Conservation (phyloP, 1,140 invertebrate species). For the Bombus superbus region DNA sequence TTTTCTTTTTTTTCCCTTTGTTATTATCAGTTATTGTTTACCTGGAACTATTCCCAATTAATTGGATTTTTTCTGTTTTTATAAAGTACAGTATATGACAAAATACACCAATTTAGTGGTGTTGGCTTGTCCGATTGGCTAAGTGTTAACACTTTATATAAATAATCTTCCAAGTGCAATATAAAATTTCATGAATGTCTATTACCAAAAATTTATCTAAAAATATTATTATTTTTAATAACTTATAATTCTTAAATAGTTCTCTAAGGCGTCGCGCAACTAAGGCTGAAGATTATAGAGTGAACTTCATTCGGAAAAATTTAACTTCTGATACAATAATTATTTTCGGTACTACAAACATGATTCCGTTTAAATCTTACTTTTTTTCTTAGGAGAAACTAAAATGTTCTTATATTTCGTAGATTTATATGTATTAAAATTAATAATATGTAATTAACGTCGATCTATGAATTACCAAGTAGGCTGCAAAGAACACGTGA, state of each 20-base stretch:
- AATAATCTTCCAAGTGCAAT: constrained; percentile 72
- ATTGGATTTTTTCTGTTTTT: too few relatives aligned
- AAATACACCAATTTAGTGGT: constrained; percentile 42
- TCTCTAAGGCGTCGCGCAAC: constrained; percentile 56
- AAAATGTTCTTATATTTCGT: neutral
- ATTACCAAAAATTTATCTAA: constrained; percentile 72
- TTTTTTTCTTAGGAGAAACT: neutral
- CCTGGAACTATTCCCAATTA: too few relatives aligned
- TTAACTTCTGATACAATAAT: neutral
- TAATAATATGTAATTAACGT: constrained; percentile 18
- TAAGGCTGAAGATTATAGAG: constrained; percentile 26
- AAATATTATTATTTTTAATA: constrained; percentile 76
- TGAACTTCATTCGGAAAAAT: constrained; percentile 6
- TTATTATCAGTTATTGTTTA: too few relatives aligned
- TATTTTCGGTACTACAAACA: neutral
- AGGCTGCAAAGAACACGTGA: constrained; percentile 74
- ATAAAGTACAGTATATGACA: too few relatives aligned
- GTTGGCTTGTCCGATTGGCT: neutral
- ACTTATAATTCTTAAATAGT: constrained; percentile 67
- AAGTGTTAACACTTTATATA: constrained; percentile 27
- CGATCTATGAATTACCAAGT: constrained; percentile 60
- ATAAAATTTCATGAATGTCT: constrained; percentile 65
- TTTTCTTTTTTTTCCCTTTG: neutral
- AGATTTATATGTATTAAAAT: neutral
- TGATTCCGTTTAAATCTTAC: neutral